Evolutionary conservation across 1,140 invertebrate species (phyloP).

Genomic region (Drosophila lacertosa): DNA sequence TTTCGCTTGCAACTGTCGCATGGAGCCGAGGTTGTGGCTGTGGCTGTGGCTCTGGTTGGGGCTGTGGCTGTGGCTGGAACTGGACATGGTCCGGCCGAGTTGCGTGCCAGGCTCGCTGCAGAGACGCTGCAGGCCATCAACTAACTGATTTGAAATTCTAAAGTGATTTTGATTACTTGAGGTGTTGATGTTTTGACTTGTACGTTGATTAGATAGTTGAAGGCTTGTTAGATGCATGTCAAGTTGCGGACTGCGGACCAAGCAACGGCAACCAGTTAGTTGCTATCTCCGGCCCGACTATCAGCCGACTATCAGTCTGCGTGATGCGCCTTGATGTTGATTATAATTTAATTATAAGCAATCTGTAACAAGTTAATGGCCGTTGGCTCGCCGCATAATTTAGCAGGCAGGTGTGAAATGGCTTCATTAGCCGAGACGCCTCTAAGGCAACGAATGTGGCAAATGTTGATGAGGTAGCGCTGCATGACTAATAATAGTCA

Average conservation of each 20-base stretch:
- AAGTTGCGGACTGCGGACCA: slow-evolving; percentile 15
- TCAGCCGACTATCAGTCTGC: slow-evolving; percentile 21
- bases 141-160: slow-evolving; percentile 79
- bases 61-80: slow-evolving; percentile 34
- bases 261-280: not conserved
- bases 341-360: slow-evolving; percentile 82
- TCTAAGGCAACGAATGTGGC: slow-evolving; percentile 12
- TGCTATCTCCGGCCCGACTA: slow-evolving; percentile 11
- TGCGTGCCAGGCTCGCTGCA: slow-evolving; percentile 50
- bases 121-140: slow-evolving; percentile 57
- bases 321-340: slow-evolving; percentile 60
- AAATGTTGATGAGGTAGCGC: slow-evolving; percentile 34
- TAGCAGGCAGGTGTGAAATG: slow-evolving; percentile 78
- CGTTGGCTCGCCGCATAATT: slow-evolving; percentile 54
- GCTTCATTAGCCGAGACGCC: slow-evolving; percentile 74
- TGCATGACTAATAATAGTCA: slow-evolving; percentile 66
- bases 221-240: slow-evolving; percentile 81
- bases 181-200: slow-evolving; percentile 83
- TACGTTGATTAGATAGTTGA: slow-evolving; percentile 80
- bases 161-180: slow-evolving; percentile 83
- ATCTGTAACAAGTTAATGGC: slow-evolving; percentile 77
- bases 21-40: slow-evolving; percentile 30
- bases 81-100: slow-evolving; percentile 45
- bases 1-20: slow-evolving; percentile 52
- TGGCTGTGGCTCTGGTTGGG: slow-evolving; percentile 18